Conservation (phyloP, 1,140 invertebrate genomes). For the Zaprionus gabonicus region DNA sequence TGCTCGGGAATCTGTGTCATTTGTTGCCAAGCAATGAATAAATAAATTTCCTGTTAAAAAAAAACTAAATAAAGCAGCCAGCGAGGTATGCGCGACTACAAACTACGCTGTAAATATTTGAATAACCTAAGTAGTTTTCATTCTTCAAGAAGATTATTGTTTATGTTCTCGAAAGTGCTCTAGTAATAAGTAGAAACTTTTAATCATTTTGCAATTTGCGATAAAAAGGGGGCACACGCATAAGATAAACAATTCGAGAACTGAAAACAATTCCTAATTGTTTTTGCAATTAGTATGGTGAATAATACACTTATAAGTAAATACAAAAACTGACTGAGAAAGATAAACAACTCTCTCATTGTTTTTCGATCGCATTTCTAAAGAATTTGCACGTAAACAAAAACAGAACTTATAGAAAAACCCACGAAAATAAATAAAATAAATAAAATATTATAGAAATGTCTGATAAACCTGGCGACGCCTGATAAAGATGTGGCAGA, state of each 20-base stretch:
- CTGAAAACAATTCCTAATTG: slow-evolving; percentile 5
- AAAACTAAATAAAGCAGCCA: neutral
- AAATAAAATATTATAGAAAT: slow-evolving; percentile 7
- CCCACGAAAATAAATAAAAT: neutral
- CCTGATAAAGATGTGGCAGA: slow-evolving; percentile 16
- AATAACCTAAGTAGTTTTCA: too few relatives aligned
- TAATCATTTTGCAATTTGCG: too few relatives aligned
- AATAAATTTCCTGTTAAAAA: neutral
- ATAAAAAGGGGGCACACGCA: neutral
- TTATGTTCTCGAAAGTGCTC: neutral
- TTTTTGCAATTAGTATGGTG: neutral
- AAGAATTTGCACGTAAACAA: slow-evolving; percentile 37
- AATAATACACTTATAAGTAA: slow-evolving; percentile 21
- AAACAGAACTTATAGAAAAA: slow-evolving; percentile 6
- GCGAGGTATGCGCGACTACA: neutral
- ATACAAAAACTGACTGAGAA: slow-evolving; percentile 7
- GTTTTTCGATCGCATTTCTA: slow-evolving; percentile 22
- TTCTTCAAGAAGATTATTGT: too few relatives aligned
- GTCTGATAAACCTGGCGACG: slow-evolving; percentile 33
- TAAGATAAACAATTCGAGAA: slow-evolving; percentile 4
- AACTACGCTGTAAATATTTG: slow-evolving; percentile 5
- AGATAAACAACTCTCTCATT: slow-evolving; percentile 28
- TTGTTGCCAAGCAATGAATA: slow-evolving; percentile 30
- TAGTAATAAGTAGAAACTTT: neutral
- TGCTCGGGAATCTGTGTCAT: slow-evolving; percentile 7